Evolutionary conservation across 2,888 invertebrate species (phyloP), one percentile per base, ranked within the genome.

Genomic region (Formica aserva): DNA sequence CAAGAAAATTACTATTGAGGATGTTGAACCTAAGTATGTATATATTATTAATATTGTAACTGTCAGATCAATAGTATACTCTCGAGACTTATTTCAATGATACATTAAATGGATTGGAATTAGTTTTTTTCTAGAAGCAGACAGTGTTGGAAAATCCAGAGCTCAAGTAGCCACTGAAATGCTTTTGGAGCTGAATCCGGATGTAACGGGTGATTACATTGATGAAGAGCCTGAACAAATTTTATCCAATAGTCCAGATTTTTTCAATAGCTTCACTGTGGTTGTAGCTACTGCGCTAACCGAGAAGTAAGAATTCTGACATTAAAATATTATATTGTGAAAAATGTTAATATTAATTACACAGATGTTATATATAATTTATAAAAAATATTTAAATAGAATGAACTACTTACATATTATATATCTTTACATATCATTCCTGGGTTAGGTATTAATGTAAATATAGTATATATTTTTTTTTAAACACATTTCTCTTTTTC

Each of bases 121-220:
- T 90, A 98, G 98, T 95, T 99, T 99, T 95, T 99, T 99, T 95
- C 95, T 99, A 92, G 98, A 98, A 92, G 95, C 96, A 85, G 97
- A 97, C 32, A 97, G 97, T 91, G 95, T 98, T 91, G 99, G 98
- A 0, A 96, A 97, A 93, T 97, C 98, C 26, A 96, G 98, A 94
- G 99, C 98, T 0, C 97, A 98, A 91, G 97, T 97, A 85, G 97
- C 98, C 0, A 97, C 98, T 82, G 97, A 98, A 88, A 95, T 98
- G 75, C 95, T 99, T 78, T 95, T 98, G 85, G 99, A 99, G 95
- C 95, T 99, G 71, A 99, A 99, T 96, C 96, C 97, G 1, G 98
- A 99, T 94, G 99, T 99, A 0, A 96, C 97, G 92, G 99, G 99
- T 0, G 98, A 98, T 95, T 98, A 97, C 92, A 97, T 99, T 38